phyloP scores from a whole-genome alignment of 2,797 vertebrate genomes.

The Lemur catta region DNA sequence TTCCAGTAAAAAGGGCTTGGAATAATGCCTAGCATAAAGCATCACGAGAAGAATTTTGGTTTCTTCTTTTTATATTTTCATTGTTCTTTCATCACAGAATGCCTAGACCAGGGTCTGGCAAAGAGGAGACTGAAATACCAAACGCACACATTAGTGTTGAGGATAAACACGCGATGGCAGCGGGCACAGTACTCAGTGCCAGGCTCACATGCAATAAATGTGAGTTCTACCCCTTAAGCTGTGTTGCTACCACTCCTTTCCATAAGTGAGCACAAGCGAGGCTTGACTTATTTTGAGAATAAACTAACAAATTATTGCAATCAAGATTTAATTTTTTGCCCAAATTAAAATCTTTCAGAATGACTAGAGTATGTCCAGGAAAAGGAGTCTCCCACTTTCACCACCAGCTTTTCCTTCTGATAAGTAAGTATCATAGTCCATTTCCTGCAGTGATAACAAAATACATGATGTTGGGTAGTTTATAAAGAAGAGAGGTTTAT shows the following conservation, averaged over 20 bases:
- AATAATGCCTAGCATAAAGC: conserved; percentile 10
- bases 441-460: neutral
- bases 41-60: neutral
- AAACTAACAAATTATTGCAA: neutral
- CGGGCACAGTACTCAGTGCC: too few species aligned
- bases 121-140: neutral
- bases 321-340: neutral
- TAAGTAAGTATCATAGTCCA: neutral
- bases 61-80: neutral
- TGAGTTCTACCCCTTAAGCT: neutral
- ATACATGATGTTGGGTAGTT: too few species aligned
- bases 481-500: neutral
- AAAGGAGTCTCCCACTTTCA: neutral
- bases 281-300: neutral
- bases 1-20: neutral
- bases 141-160: neutral
- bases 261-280: neutral
- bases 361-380: neutral
- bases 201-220: accelerated
- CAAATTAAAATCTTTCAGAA: conserved; percentile 31
- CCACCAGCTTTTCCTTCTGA: neutral
- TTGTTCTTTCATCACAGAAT: neutral
- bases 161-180: neutral
- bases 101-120: neutral
- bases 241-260: neutral